Conservation (phyloP, 2,113 vertebrate genomes). For the Sus scrofa region DNA sequence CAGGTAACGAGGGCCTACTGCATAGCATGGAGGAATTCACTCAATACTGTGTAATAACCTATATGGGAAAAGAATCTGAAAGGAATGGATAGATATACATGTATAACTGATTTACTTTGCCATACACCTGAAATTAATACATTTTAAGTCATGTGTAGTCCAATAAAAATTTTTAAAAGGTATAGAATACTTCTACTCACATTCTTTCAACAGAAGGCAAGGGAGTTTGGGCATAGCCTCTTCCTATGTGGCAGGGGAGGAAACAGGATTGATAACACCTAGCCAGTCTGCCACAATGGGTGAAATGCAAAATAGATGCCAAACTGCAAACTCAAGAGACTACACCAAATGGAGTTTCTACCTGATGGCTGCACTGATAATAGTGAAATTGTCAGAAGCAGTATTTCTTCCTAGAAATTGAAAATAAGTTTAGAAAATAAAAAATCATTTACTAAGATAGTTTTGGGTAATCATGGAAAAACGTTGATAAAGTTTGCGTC, state of each 20-base stretch:
- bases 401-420: background rate
- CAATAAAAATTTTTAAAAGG: no score
- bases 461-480: background rate
- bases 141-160: no score
- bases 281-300: background rate
- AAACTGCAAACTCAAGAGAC: background rate
- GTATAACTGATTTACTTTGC: no score
- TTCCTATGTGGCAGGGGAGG: background rate
- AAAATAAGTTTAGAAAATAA: constrained; percentile 24
- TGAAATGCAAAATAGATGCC: background rate
- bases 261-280: background rate
- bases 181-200: background rate
- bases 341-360: background rate
- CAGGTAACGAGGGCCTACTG: no score
- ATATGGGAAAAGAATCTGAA: no score
- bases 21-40: no score
- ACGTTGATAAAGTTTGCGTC: background rate
- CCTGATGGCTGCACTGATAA: background rate
- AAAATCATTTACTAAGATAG: background rate
- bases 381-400: background rate
- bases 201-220: background rate
- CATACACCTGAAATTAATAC: no score
- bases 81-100: no score
- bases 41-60: no score
- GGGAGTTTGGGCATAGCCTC: background rate